Conservation (phyloP, 1,140 invertebrate species). For the Aphidius ervi region DNA sequence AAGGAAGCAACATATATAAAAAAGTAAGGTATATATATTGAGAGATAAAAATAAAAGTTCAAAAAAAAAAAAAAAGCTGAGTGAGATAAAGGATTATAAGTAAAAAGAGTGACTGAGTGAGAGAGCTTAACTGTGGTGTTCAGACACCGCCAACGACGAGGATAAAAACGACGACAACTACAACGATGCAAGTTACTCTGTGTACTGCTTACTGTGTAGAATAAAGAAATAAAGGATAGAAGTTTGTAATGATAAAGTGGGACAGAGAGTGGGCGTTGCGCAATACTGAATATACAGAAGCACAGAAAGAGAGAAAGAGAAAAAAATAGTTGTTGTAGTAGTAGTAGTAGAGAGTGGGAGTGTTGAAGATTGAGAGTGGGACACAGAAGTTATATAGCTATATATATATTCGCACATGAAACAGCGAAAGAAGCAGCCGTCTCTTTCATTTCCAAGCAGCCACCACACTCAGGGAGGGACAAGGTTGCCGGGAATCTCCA, state of each 20-base stretch:
- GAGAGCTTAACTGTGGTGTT: conserved; percentile 11
- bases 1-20: conserved; percentile 9
- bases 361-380: too few species aligned
- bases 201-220: conserved; percentile 5
- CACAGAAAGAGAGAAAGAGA: conserved; percentile 2
- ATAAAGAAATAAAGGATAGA: conserved; percentile 9
- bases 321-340: conserved; percentile 7
- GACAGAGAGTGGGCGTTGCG: conserved; percentile 10
- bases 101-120: not conserved
- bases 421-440: too few species aligned
- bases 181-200: not conserved
- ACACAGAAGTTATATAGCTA: too few species aligned
- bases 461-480: conserved; percentile 3
- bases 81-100: not conserved
- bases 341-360: conserved; percentile 16
- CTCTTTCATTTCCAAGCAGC: too few species aligned
- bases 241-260: conserved; percentile 8
- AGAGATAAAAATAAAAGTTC: not conserved
- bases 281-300: too few species aligned
- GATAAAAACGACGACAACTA: conserved; percentile 3
- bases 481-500: conserved; percentile 34
- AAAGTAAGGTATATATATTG: not conserved
- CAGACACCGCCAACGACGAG: conserved; percentile 11
- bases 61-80: conserved; percentile 2
- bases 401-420: too few species aligned